Evolutionary conservation across 2,113 vertebrate genomes (phyloP).

Genomic region (Circaetus gallicus): DNA sequence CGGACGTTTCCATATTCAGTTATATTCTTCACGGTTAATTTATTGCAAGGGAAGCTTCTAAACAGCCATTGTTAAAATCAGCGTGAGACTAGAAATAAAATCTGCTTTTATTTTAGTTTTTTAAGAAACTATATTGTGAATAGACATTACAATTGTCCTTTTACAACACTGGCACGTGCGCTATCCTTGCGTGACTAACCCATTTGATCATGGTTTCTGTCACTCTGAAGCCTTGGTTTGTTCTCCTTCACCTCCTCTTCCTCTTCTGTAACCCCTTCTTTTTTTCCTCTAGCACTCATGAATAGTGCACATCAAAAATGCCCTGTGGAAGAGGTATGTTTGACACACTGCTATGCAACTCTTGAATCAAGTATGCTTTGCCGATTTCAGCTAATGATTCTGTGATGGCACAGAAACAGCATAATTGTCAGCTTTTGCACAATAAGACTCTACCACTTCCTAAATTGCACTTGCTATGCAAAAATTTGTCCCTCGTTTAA

Average conservation of each 20-base stretch:
- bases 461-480: neutral
- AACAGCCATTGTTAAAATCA: neutral
- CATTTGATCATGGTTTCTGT: neutral
- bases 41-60: neutral
- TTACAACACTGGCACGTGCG: neutral
- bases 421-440: neutral
- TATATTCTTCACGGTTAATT: neutral
- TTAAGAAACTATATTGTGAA: neutral
- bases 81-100: neutral
- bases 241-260: constrained; percentile 52
- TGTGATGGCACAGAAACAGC: neutral
- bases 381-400: neutral
- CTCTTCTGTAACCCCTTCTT: constrained; percentile 77
- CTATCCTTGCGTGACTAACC: constrained; percentile 27
- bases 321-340: constrained; percentile 79
- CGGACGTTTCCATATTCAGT: neutral
- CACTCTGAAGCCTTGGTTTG: constrained; percentile 22
- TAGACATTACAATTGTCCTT: neutral
- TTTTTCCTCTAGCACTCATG: constrained; percentile 79
- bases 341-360: constrained; percentile 2
- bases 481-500: neutral
- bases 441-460: neutral
- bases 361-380: constrained; percentile 29
- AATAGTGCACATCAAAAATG: constrained; percentile 80
- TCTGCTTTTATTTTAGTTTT: neutral